Conservation (phyloP, 2,888 invertebrate genomes). For the Hirtodrosophila trivittata region DNA sequence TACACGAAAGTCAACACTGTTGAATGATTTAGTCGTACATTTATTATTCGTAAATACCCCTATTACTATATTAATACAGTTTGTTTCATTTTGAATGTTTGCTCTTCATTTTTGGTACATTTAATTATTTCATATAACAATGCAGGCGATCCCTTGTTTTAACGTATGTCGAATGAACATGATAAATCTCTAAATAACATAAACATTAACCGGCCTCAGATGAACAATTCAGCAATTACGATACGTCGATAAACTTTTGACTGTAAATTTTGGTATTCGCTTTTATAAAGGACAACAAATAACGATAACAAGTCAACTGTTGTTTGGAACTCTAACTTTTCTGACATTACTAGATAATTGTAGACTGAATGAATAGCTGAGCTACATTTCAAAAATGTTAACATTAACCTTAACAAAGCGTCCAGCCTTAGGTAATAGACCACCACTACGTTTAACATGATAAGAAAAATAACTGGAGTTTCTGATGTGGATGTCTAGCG, state of each 20-base stretch:
- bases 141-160: conserved; percentile 37
- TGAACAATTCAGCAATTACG: conserved; percentile 70
- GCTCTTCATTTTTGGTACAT: conserved; percentile 48
- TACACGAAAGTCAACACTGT: background rate
- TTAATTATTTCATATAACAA: conserved; percentile 34
- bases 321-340: background rate
- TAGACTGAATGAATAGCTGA: conserved; percentile 62
- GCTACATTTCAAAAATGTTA: conserved; percentile 55
- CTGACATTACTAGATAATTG: conserved; percentile 55
- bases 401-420: conserved; percentile 39
- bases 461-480: conserved; percentile 29
- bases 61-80: conserved; percentile 61
- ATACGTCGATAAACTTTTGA: conserved; percentile 59
- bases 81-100: conserved; percentile 54
- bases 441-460: conserved; percentile 56
- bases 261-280: conserved; percentile 32
- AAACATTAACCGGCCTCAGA: conserved; percentile 45
- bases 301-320: conserved; percentile 38
- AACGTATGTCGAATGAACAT: background rate
- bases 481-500: conserved; percentile 37
- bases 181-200: conserved; percentile 21
- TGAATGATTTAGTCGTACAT: conserved; percentile 49
- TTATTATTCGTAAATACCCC: conserved; percentile 71
- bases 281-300: conserved; percentile 41
- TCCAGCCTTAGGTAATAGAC: conserved; percentile 49